phyloP scores from a whole-genome alignment of 2,113 vertebrate species.

The Accipiter virgatus region DNA sequence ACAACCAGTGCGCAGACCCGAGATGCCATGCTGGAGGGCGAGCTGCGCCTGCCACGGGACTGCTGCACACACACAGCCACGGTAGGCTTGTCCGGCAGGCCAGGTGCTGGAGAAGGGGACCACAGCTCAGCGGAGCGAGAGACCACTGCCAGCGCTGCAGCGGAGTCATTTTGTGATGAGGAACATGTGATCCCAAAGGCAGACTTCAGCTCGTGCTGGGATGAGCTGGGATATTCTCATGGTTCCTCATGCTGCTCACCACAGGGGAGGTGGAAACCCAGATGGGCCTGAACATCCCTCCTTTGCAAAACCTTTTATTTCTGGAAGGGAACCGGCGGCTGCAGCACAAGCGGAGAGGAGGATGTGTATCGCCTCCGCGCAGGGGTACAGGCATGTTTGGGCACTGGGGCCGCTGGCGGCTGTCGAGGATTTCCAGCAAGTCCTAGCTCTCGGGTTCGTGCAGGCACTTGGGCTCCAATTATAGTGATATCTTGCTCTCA shows the following conservation, averaged over 20 bases:
- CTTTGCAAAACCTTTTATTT: background rate
- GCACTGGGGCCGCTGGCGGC: background rate
- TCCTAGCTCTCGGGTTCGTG: background rate
- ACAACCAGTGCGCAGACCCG: accelerated
- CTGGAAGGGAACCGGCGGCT: background rate
- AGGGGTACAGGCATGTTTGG: background rate
- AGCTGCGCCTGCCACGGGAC: background rate
- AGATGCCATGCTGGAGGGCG: accelerated
- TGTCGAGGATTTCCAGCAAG: conserved; percentile 25
- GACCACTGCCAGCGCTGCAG: background rate
- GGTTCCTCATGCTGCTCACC: background rate
- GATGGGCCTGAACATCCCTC: background rate
- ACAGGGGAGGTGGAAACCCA: background rate
- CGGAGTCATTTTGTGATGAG: background rate
- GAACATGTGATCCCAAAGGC: background rate
- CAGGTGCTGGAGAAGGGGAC: background rate
- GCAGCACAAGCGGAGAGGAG: background rate
- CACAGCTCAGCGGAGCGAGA: background rate
- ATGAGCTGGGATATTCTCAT: background rate
- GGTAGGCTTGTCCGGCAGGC: background rate
- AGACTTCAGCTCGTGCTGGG: background rate
- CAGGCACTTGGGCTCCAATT: conserved; percentile 70
- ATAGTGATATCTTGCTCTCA: conserved; percentile 71
- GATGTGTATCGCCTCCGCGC: accelerated
- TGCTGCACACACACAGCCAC: background rate